Evolutionary conservation across 2,113 vertebrate genomes (phyloP), one percentile per base, ranked within the genome.

Genomic region (Bubalus kerabau): DNA sequence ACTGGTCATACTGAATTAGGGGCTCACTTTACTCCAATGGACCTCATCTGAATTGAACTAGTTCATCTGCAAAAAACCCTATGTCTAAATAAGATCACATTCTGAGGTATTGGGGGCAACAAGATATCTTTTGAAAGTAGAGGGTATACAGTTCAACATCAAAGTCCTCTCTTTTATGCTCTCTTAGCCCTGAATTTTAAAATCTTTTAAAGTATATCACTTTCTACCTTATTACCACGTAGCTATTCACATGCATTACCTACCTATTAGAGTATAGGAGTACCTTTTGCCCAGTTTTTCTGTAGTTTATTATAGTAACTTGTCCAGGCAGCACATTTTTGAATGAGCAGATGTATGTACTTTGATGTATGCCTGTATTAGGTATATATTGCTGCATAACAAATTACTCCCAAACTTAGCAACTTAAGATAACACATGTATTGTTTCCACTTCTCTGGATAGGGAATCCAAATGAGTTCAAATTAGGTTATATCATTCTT

Each of bases 351-450:
- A 59, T 60, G 8, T n/a, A 50, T 54, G 28, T 40, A 52, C 26
- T 74, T 92, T 92, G 30, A 60, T 50, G 2, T 2, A n/a, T 85
- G 15, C 7, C 15, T 78, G 1, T 52, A 60, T 89, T 60, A 85
- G 16, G 10, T 19, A 84, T 71, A 57, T 54, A 71, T 17, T 60
- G 40, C 9, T 62, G 11, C 11, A 60, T 56, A 50, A 80, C 13
- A 89, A n/a, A 81, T 92, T 32, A 40, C 36, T 82, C 52, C 7
- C 64, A 60, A 80, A 28, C 2, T 50, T 62, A 43, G 6, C 28
- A 84, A 13, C 17, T 71, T 94, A 57, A 87, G 87, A 87, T 17
- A 93, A 76, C 7, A 60, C 15, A 54, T 90, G 60, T 62, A 87
- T 24, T 92, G 4, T 48, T 54, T 86, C 16, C 30, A 17, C 81